Conservation (phyloP, 2,797 vertebrate genomes). For the Carduelis carduelis region DNA sequence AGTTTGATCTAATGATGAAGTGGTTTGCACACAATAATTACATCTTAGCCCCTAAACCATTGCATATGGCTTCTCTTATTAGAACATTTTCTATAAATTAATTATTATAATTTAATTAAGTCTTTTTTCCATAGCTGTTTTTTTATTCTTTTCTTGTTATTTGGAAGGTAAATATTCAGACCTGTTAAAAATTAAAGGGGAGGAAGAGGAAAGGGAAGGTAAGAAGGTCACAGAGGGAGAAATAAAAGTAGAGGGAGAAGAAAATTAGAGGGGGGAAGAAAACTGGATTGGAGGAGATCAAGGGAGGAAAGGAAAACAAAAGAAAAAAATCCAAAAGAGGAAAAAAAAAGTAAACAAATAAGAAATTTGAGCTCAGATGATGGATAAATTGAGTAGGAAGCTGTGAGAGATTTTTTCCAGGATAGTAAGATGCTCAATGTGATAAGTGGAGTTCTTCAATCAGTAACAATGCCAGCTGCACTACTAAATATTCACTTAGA, state of each 20-base stretch:
- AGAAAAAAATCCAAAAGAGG: neutral
- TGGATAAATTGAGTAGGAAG: conserved; percentile 15
- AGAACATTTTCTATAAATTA: neutral
- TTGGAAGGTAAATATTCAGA: neutral
- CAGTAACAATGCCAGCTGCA: conserved; percentile 54
- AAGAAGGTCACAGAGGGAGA: neutral
- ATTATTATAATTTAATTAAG: neutral
- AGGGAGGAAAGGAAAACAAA: neutral
- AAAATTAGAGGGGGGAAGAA: neutral
- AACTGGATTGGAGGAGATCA: neutral
- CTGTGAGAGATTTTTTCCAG: conserved; percentile 29
- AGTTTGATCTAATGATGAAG: neutral
- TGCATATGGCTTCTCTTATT: neutral
- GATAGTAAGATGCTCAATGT: conserved; percentile 1
- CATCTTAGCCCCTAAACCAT: neutral
- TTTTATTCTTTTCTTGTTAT: neutral
- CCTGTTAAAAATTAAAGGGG: neutral
- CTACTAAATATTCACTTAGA: conserved; percentile 50
- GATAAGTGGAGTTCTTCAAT: conserved; percentile 53
- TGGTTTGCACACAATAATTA: neutral
- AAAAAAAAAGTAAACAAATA: neutral
- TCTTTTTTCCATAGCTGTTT: neutral
- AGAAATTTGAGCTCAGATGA: neutral
- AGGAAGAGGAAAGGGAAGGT: neutral
- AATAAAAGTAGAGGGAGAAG: neutral